Evolutionary conservation across 2,113 vertebrate genomes (phyloP).

Genomic region (Riparia riparia): DNA sequence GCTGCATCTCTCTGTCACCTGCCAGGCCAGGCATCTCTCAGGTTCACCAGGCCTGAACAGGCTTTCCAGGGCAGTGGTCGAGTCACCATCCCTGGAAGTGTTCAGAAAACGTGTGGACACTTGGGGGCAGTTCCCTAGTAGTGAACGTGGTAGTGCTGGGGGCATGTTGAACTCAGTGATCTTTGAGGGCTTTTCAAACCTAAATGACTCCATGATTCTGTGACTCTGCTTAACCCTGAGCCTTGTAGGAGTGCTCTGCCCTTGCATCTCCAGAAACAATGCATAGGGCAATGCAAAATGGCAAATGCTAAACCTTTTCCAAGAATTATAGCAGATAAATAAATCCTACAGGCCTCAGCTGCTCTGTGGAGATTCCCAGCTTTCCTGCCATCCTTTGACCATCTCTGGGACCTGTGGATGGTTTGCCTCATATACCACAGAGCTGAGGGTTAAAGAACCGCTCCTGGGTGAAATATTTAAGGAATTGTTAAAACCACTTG

Average conservation of each 20-base stretch:
- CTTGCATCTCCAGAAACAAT: neutral
- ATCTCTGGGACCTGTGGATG: neutral
- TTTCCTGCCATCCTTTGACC: neutral
- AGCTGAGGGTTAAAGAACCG: neutral
- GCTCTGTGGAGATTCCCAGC: neutral
- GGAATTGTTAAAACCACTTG: neutral
- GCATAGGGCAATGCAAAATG: neutral
- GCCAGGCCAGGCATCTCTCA: neutral
- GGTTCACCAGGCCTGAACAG: neutral
- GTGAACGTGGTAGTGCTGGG: neutral
- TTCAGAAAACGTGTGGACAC: fast-evolving
- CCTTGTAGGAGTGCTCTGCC: neutral
- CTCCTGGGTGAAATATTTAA: neutral
- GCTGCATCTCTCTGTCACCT: neutral
- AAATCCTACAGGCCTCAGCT: neutral
- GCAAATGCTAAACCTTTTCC: neutral
- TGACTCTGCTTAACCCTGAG: neutral
- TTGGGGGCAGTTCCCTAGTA: neutral
- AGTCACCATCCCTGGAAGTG: neutral
- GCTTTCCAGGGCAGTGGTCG: neutral
- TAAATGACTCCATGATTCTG: neutral
- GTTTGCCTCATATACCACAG: neutral
- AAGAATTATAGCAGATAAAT: neutral
- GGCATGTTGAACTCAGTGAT: neutral
- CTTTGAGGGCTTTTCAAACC: neutral